These are phyloP conservation scores for Montipora capitata DNA, from an alignment of 92 coral and sea anemone species.

Conservation along the genomic window DNA sequence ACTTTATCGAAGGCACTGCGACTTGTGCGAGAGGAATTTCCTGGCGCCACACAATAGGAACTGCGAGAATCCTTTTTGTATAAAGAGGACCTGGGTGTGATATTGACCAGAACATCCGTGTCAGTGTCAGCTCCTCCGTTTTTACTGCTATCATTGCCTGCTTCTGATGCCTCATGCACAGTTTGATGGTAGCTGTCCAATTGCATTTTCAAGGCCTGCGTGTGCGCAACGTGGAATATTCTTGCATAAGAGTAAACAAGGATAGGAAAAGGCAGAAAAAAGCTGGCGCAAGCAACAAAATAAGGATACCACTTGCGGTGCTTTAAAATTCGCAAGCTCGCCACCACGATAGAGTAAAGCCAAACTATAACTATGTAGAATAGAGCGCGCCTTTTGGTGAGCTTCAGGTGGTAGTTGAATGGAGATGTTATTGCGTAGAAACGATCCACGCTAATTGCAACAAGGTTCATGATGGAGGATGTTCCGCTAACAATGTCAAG, in stretches of 20 bases:
- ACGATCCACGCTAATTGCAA: conserved; percentile 87
- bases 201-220: conserved; percentile 81
- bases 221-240: conserved; percentile 83
- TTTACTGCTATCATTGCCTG: conserved; percentile 15
- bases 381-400: conserved; percentile 82
- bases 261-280: conserved; percentile 83
- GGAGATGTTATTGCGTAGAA: conserved; percentile 91
- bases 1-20: conserved; percentile 50
- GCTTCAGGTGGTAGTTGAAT: conserved; percentile 70
- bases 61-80: conserved; percentile 16
- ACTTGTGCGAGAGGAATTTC: conserved; percentile 34
- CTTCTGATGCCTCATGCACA: conserved; percentile 47
- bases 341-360: conserved; percentile 79
- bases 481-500: conserved; percentile 89
- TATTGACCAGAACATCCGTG: conserved; percentile 28
- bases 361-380: conserved; percentile 80
- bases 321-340: conserved; percentile 59
- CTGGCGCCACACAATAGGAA: conserved; percentile 6
- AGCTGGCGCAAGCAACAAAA: conserved; percentile 86
- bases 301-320: conserved; percentile 64
- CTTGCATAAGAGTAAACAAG: conserved; percentile 85
- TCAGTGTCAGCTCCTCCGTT: conserved; percentile 54
- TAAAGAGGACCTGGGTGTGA: conserved; percentile 31
- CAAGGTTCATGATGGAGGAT: conserved; percentile 90
- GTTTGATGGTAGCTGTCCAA: conserved; percentile 40